Evolutionary conservation across 1,140 invertebrate species (phyloP).

Genomic region (Drosophila sucinea): DNA sequence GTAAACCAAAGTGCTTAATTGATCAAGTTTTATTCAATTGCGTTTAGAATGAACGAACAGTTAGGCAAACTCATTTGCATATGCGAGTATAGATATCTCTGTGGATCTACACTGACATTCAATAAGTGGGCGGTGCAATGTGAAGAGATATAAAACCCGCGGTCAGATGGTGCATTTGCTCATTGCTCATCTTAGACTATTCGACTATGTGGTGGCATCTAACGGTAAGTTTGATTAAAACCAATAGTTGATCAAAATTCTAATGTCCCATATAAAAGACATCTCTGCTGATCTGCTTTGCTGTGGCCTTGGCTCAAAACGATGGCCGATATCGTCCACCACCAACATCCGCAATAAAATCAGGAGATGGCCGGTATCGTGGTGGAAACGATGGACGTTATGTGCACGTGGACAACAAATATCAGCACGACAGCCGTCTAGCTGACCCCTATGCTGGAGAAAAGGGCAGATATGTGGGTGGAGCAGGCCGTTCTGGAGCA

Average conservation of each 20-base stretch:
- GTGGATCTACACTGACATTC: background rate
- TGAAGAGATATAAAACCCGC: slow-evolving; percentile 63
- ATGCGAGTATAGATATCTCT: background rate
- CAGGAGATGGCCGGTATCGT: slow-evolving; percentile 35
- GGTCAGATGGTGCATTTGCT: slow-evolving; percentile 21
- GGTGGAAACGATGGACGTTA: slow-evolving; percentile 62
- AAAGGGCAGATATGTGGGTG: slow-evolving; percentile 45
- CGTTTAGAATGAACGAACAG: slow-evolving; percentile 36
- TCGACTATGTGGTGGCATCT: slow-evolving; percentile 63
- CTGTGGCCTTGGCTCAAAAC: slow-evolving; percentile 58
- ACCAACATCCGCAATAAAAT: slow-evolving; percentile 11
- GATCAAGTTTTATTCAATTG: slow-evolving; percentile 60
- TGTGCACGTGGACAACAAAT: slow-evolving; percentile 71
- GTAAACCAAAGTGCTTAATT: slow-evolving; percentile 64
- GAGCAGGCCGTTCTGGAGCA: slow-evolving; percentile 21
- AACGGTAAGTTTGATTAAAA: slow-evolving; percentile 46
- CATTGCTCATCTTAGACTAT: slow-evolving; percentile 63
- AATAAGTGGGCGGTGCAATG: slow-evolving; percentile 46
- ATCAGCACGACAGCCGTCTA: slow-evolving; percentile 67
- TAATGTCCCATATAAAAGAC: slow-evolving; percentile 30
- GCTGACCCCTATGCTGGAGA: slow-evolving; percentile 47
- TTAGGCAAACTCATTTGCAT: slow-evolving; percentile 8
- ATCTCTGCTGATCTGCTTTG: slow-evolving; percentile 43
- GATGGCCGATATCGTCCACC: slow-evolving; percentile 78
- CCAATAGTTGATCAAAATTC: background rate